phyloP scores from a whole-genome alignment of 2,888 invertebrate species.

The Eugnorisma glareosa region DNA sequence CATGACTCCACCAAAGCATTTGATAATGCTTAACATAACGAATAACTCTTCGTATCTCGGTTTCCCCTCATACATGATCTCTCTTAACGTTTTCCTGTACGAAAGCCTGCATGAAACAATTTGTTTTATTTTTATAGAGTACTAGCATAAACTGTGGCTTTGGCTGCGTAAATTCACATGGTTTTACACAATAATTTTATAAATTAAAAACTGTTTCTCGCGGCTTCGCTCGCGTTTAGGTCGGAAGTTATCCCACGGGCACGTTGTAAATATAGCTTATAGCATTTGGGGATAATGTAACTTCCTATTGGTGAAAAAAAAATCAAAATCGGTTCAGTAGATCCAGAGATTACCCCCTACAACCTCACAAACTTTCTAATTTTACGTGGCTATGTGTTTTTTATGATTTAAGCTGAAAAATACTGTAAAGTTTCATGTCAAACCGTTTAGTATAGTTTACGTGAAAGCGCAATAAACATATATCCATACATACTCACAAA shows the following conservation, averaged over 20 bases:
- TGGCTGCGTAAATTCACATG: fast-evolving
- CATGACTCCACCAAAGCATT: slow-evolving; percentile 1
- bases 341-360: too few relatives aligned
- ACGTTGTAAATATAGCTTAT: too few relatives aligned
- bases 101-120: neutral
- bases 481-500: neutral
- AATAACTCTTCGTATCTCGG: slow-evolving; percentile 22
- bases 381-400: too few relatives aligned
- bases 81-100: neutral
- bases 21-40: slow-evolving; percentile 18
- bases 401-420: neutral
- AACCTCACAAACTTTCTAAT: too few relatives aligned
- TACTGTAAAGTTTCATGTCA: neutral
- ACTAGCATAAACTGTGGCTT: neutral
- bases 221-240: too few relatives aligned
- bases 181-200: neutral
- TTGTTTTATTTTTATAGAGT: slow-evolving; percentile 14
- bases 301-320: too few relatives aligned
- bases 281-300: too few relatives aligned
- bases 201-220: too few relatives aligned
- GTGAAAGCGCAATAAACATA: neutral
- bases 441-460: neutral
- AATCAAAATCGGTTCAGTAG: too few relatives aligned
- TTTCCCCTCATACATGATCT: slow-evolving; percentile 27
- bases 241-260: too few relatives aligned